Evolutionary conservation across 2,888 invertebrate species (phyloP), one percentile per base, ranked within the genome.

Genomic region (Aproaerema taeniolella): DNA sequence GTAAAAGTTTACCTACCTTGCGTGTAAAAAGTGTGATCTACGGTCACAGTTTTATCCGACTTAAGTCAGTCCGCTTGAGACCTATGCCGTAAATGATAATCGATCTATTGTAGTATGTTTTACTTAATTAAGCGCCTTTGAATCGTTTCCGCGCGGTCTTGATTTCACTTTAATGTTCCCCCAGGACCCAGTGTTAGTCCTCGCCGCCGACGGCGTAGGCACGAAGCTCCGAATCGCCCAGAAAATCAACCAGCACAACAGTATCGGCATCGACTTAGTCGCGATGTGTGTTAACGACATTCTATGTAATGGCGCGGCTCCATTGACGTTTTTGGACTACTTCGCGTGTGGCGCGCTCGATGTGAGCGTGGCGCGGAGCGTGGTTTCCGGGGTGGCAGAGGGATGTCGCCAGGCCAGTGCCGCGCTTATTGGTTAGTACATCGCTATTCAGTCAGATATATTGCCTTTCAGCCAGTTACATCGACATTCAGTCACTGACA

Each of bases 241-340:
- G 70, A 89, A 90, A 53, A 90, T 90, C 47, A 89, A 90, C 38
- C 88, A 90, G 8, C 95, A 97, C 74, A 82, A 89, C 46, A 93
- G 93, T 0, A 92, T 99, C 45, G 99, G 99, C 24, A 91, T 96
- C 43, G 99, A 99, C 83, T 87, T 99, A 43, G 99, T 99, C 1
- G 99, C 98, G 7, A 99, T 99, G 99, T 99, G 98, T 67, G 98
- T 96, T 4, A 99, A 99, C 81, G 99, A 99, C 75, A 92, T 99
- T 32, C 87, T 99, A 20, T 97, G 97, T 49, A 97, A 98, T 59
- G 98, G 98, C 3, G 99, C 98, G 0, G 93, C 95, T 52, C 98
- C 99, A 0, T 80, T 98, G n/a, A 97, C 96, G 49, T 98, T 99
- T 87, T 88, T 98, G 20, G 98, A 99, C 77, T 99, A 99, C 81